These are phyloP conservation scores for Procambarus virginalis DNA, from an alignment of 1,140 invertebrate genomes.

Conservation along the genomic window DNA sequence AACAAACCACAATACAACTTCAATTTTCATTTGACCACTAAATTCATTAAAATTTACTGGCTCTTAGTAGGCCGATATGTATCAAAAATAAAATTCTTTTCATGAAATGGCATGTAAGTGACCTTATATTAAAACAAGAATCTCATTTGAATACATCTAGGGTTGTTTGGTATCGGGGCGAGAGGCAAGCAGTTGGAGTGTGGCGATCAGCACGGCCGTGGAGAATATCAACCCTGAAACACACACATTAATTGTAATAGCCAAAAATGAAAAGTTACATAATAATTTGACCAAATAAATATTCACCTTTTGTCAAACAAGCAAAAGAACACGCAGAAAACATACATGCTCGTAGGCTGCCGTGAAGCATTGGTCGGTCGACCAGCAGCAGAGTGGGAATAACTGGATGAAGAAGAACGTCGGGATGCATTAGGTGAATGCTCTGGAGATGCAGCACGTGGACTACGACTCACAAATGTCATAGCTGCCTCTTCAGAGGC, in stretches of 20 bases:
- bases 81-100: no score
- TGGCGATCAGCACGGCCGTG: slow-evolving; percentile 67
- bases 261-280: background rate
- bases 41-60: no score
- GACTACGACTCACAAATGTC: slow-evolving; percentile 49
- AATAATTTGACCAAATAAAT: background rate
- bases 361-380: slow-evolving; percentile 30
- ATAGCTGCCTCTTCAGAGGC: slow-evolving; percentile 50
- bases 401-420: slow-evolving; percentile 42
- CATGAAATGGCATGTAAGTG: no score
- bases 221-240: slow-evolving; percentile 67
- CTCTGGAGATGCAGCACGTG: slow-evolving; percentile 54
- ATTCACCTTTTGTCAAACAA: background rate
- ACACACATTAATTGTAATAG: background rate
- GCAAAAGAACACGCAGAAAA: background rate
- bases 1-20: no score
- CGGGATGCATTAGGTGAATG: slow-evolving; percentile 41
- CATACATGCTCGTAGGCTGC: slow-evolving; percentile 55
- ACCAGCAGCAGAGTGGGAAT: slow-evolving; percentile 50
- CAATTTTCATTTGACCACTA: no score
- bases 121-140: background rate
- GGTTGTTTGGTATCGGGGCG: slow-evolving; percentile 66
- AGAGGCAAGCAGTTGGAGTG: slow-evolving; percentile 52
- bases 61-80: no score
- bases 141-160: slow-evolving; percentile 53